Conservation (phyloP, 2,888 invertebrate species). For the Choreutis nemorana region DNA sequence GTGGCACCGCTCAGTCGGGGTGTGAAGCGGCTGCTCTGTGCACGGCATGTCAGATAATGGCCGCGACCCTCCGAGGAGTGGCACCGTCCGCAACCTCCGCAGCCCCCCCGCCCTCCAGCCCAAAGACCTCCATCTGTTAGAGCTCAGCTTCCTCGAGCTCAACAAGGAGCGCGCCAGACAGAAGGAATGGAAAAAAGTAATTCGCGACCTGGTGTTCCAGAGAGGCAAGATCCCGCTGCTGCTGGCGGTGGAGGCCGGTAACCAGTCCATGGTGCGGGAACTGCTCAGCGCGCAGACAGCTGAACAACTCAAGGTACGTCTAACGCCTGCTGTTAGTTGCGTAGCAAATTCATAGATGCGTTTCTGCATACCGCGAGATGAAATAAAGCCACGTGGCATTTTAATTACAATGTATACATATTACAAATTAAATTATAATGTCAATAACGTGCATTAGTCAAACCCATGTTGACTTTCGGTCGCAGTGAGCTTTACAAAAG, state of each 20-base stretch:
- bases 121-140: slow-evolving; percentile 53
- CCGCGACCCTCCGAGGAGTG: slow-evolving; percentile 38
- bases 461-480: too few species aligned
- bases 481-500: too few species aligned
- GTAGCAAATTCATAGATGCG: too few species aligned
- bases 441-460: too few species aligned
- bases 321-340: slow-evolving; percentile 3
- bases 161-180: slow-evolving; percentile 60
- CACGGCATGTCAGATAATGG: slow-evolving; percentile 27
- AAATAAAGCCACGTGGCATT: too few species aligned
- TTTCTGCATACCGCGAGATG: too few species aligned
- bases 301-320: slow-evolving; percentile 80
- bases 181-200: slow-evolving; percentile 66
- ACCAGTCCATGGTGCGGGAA: slow-evolving; percentile 94
- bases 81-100: slow-evolving; percentile 23
- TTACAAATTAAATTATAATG: too few species aligned
- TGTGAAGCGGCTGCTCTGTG: slow-evolving; percentile 11
- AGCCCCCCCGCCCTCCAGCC: slow-evolving; percentile 34
- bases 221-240: slow-evolving; percentile 93
- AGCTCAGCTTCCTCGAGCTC: slow-evolving; percentile 57
- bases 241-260: slow-evolving; percentile 93
- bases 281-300: slow-evolving; percentile 86
- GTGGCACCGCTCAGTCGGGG: slow-evolving; percentile 35
- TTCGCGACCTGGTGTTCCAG: slow-evolving; percentile 73
- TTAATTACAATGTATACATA: too few species aligned